Base-by-base conservation (phyloP, 2,888 invertebrate genomes). In the Thumatha senex region DNA sequence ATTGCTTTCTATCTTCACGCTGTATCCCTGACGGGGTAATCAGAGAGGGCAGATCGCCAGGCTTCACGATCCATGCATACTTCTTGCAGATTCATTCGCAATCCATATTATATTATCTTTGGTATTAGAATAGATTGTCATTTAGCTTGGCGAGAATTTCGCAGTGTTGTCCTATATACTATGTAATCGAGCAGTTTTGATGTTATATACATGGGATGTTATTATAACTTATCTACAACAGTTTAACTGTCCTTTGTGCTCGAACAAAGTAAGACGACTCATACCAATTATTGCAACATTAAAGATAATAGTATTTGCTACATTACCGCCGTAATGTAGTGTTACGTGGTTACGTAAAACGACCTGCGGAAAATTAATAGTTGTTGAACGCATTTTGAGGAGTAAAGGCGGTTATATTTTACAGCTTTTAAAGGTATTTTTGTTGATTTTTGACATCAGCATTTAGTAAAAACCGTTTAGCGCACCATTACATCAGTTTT, bases 291-390 rank as follows among this genome's bases (percentile, higher is more conserved):
- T 40, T 45, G 31, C 44, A 42, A 29, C 44, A 53, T 49, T 50
- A 35, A n/a, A 52, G 56, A 65, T 65, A 64, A 50, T 45, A 40
- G 10, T 54, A 61, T 54, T 68, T 50, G 52, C 30, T 13, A 13
- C 40, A 48, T 55, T 52, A 56, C 53, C 48, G 51, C 35, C 14
- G 29, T 44, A 63, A 54, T 51, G 53, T 36, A 47, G 53, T 48
- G 8, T 46, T 44, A 18, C 52, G 47, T 43, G 24, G 5, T 43
- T 13, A 43, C 13, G 18, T 24, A 35, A 29, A 12, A 34, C 24
- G 12, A 24, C 13, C 15, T 18, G 12, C 12, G 40, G 36, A 46
- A 13, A 46, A 46, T 48, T 48, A 38, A 58, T 50, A 12, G 12
- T 15, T 34, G 33, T 43, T 24, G 12, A 36, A 36, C 14, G 2